phyloP scores from a whole-genome alignment of 1,140 invertebrate genomes.

The Sinella curviseta region DNA sequence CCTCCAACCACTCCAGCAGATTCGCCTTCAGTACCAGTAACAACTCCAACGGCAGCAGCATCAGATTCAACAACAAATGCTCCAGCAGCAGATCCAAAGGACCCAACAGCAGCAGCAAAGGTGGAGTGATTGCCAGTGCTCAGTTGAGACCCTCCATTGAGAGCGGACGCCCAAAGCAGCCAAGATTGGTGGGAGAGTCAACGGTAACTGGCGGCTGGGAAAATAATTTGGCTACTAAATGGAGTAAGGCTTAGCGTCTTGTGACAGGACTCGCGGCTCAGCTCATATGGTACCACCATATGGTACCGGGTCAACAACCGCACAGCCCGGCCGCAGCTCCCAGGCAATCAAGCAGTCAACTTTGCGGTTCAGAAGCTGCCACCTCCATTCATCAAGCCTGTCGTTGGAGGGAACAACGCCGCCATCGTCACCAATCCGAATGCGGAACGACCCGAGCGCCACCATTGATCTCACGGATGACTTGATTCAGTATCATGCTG shows the following conservation, averaged over 20 bases:
- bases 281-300: not conserved
- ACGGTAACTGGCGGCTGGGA: not conserved
- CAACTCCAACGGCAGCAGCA: conserved; percentile 26
- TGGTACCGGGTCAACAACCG: not conserved
- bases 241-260: not conserved
- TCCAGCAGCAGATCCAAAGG: conserved; percentile 10
- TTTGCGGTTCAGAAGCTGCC: conserved; percentile 21
- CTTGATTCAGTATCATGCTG: not conserved
- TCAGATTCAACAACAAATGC: conserved; percentile 4
- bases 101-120: not conserved
- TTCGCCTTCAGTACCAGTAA: not conserved
- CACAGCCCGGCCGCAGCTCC: not conserved
- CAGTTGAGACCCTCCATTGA: not conserved
- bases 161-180: not conserved
- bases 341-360: not conserved
- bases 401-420: not conserved
- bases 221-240: not conserved
- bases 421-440: not conserved
- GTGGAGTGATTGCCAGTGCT: conserved; percentile 7
- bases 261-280: not conserved
- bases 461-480: conserved; percentile 48
- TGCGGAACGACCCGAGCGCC: conserved; percentile 39
- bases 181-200: not conserved
- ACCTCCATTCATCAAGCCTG: conserved; percentile 3
- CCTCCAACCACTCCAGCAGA: not conserved